phyloP scores from a whole-genome alignment of 2,888 invertebrate species.

The Deilephila porcellus region DNA sequence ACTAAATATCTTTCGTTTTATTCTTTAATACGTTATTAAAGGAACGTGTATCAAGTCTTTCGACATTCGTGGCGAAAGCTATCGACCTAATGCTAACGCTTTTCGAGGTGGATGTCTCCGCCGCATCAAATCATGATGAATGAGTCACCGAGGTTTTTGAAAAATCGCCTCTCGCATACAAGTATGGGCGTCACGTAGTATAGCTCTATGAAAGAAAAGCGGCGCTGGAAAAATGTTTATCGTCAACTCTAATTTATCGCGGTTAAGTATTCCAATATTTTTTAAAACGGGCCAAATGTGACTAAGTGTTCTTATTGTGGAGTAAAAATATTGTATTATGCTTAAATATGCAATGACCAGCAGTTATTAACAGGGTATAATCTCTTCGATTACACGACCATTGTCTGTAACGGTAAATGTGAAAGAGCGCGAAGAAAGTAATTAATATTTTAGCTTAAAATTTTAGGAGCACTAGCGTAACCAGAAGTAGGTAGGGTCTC shows the following conservation, averaged over 20 bases:
- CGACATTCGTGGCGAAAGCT: background rate
- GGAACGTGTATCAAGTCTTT: background rate
- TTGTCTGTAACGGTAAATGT: no score
- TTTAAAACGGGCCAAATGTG: no score
- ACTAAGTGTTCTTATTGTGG: no score
- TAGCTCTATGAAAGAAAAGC: background rate
- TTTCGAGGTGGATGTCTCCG: background rate
- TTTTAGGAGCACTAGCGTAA: no score
- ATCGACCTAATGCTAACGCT: background rate
- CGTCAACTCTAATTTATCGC: background rate
- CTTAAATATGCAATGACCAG: no score
- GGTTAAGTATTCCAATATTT: background rate
- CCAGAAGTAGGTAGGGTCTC: conserved; percentile 14
- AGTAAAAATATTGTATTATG: no score
- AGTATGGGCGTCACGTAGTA: conserved; percentile 9
- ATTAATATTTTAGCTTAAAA: no score
- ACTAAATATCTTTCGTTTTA: background rate
- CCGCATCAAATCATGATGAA: conserved; percentile 4
- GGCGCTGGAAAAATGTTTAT: conserved; percentile 20
- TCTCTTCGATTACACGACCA: no score
- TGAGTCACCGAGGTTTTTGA: background rate
- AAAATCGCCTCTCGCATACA: background rate
- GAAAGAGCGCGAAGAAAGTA: no score
- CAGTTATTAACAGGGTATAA: no score
- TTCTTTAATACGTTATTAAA: background rate